Evolutionary conservation across 37 sponge, comb jelly and placozoan species (phyloP), one percentile per base, ranked within the genome.

Genomic region (Aplysina aerophoba): DNA sequence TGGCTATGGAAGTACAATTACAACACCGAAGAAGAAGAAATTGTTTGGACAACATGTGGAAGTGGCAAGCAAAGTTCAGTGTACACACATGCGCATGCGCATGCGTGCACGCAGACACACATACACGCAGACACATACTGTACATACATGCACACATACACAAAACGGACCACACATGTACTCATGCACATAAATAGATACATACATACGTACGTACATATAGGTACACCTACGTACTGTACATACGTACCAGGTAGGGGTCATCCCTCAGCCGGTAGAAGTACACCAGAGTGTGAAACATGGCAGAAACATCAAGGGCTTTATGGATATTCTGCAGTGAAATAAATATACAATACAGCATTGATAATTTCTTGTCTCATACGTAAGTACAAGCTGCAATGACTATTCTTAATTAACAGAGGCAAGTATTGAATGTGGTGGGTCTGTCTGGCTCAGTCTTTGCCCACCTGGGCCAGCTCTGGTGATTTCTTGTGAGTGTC

Each of bases 261-360:
- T 91, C 65, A 16, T 72, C 44, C 85, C 33, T 85, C 20, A 91
- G 68, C 21, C 15, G 20, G 44, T 55, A 85, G 78, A 91, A 91
- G 79, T 82, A 81, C 16, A 34, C 85, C 54, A 91, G 50, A 0
- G 88, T 81, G 30, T 63, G 33, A 25, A 60, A 31, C 19, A 80
- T 38, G 17, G 81, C 66, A 41, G 79, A 57, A 25, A 78, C 27
- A 36, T 86, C 81, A 22, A 86, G 20, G 44, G 57, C 58, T 34
- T 31, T 50, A 6, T 35, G 20, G 14, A 86, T 28, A 19, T 64
- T 59, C 81, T 86, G 33, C 21, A 41, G 58, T 4, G 11, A 58
- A 22, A 11, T 12, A 27, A 79, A 3, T 50, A 5, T 63, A n/a
- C 15, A 15, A 27, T 27, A 68, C 20, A 30, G 72, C 33, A 68